These are phyloP conservation scores for Pardosa pseudoannulata DNA, from an alignment of 2,888 invertebrate species.

Conservation along the genomic window DNA sequence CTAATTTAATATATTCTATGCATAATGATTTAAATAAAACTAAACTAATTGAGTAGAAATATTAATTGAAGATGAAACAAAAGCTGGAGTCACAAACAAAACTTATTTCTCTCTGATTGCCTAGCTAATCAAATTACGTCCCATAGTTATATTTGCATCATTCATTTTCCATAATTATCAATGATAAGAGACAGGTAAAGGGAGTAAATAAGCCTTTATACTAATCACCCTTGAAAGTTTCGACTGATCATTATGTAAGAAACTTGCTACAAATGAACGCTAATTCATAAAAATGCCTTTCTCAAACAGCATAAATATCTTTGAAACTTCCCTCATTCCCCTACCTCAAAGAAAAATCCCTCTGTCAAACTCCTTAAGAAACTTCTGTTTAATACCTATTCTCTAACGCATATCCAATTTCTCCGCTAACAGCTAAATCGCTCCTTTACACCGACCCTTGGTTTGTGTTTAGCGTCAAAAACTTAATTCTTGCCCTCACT, in stretches of 20 bases:
- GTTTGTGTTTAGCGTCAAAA: constrained; percentile 2
- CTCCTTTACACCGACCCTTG: background rate
- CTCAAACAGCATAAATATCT: background rate
- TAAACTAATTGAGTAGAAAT: no score
- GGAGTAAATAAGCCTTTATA: no score
- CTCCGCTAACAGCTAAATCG: background rate
- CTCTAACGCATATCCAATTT: background rate
- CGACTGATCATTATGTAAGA: background rate
- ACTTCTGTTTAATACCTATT: background rate
- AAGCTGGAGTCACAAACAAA: no score
- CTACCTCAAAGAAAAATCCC: background rate
- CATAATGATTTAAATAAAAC: no score
- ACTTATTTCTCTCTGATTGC: no score
- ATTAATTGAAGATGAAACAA: no score
- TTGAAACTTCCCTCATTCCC: background rate
- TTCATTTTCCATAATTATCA: no score
- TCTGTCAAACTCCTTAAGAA: background rate
- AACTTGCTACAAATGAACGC: background rate
- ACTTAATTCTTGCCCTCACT: background rate
- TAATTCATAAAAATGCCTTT: background rate
- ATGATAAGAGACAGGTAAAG: no score
- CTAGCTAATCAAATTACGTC: no score
- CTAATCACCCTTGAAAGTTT: background rate
- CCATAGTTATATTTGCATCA: no score
- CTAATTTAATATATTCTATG: no score